Evolutionary conservation across 2,888 invertebrate species (phyloP).

Genomic region (Acronicta leporina): DNA sequence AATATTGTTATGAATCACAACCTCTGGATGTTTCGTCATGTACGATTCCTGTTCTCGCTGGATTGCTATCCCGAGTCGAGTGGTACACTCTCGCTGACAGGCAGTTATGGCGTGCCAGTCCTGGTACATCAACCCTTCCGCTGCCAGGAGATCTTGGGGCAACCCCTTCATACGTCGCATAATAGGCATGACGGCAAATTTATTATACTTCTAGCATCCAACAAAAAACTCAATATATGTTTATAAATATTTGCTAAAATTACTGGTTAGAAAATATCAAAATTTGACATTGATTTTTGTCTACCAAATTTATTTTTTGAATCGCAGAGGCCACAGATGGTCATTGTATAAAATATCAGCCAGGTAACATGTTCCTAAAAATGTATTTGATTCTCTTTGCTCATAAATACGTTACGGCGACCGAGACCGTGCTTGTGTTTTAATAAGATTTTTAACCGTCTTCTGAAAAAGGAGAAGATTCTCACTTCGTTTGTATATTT

Average conservation of each 20-base stretch:
- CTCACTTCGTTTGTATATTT: too few relatives aligned
- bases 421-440: too few relatives aligned
- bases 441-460: too few relatives aligned
- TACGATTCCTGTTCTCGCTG: slow-evolving; percentile 81
- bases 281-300: slow-evolving; percentile 27
- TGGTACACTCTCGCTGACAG: slow-evolving; percentile 71
- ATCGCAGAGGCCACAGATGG: neutral
- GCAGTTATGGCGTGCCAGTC: slow-evolving; percentile 68
- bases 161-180: slow-evolving; percentile 67
- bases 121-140: slow-evolving; percentile 71
- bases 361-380: neutral
- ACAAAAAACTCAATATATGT: neutral
- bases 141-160: slow-evolving; percentile 60
- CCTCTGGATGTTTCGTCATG: slow-evolving; percentile 77
- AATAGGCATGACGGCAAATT: slow-evolving; percentile 66
- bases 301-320: slow-evolving; percentile 1
- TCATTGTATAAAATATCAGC: neutral
- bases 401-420: too few relatives aligned
- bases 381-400: too few relatives aligned
- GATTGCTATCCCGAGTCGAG: slow-evolving; percentile 68
- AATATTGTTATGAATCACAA: slow-evolving; percentile 29
- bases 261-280: neutral
- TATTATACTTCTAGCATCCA: neutral
- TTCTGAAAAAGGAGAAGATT: too few relatives aligned
- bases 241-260: too few relatives aligned